These are phyloP conservation scores for Baccha elongata DNA, from an alignment of 2,888 invertebrate species.

Conservation along the genomic window DNA sequence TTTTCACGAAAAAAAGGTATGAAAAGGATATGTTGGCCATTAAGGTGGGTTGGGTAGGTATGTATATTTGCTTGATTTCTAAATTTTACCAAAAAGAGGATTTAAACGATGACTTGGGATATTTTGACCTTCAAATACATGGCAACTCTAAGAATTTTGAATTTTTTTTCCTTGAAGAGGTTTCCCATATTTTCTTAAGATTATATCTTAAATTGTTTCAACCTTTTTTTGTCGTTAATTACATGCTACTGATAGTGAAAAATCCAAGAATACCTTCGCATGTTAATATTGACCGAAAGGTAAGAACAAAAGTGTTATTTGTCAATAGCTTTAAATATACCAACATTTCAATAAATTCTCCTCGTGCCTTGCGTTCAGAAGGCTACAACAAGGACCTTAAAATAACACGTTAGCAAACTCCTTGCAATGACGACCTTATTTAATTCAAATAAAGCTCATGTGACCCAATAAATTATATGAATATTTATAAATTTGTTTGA, in stretches of 20 bases:
- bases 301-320: too few relatives aligned
- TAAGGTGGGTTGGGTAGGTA: neutral
- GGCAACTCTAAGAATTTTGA: too few relatives aligned
- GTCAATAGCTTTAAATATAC: too few relatives aligned
- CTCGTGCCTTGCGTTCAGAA: neutral
- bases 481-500: slow-evolving; percentile 12
- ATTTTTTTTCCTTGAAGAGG: too few relatives aligned
- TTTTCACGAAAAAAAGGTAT: slow-evolving; percentile 14
- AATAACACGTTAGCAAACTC: neutral
- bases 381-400: neutral
- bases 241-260: too few relatives aligned
- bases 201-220: too few relatives aligned
- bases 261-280: too few relatives aligned
- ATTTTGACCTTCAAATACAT: too few relatives aligned
- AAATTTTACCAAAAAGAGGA: neutral
- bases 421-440: neutral
- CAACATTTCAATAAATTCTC: too few relatives aligned
- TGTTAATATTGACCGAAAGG: too few relatives aligned
- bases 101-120: slow-evolving; percentile 1
- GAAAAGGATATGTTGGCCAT: neutral
- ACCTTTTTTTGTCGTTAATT: too few relatives aligned
- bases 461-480: slow-evolving; percentile 30
- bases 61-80: neutral
- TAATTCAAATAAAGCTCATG: slow-evolving; percentile 14
- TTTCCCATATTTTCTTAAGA: too few relatives aligned